phyloP scores from a whole-genome alignment of 2,888 invertebrate genomes.

The Rhamnusium bicolor region DNA sequence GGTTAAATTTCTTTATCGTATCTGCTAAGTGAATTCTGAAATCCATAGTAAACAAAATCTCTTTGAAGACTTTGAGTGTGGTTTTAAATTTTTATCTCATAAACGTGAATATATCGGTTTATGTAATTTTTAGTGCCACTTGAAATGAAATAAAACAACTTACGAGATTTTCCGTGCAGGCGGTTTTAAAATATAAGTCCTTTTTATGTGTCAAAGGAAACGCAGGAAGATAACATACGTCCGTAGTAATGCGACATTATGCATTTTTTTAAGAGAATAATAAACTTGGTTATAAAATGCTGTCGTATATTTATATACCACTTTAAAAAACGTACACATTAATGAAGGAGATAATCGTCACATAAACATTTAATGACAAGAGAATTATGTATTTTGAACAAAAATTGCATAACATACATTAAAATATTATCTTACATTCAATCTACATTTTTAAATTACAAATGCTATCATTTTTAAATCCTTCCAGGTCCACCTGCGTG shows the following conservation, averaged over 20 bases:
- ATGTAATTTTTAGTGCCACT: not conserved
- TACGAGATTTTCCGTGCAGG: not conserved
- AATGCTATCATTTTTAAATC: no score
- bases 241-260: not conserved
- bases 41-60: not conserved
- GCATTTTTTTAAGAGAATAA: not conserved
- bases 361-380: no score
- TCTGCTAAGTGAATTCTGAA: not conserved
- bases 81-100: not conserved
- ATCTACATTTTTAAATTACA: no score
- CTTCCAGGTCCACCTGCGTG: no score
- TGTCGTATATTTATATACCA: not conserved
- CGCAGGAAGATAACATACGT: not conserved
- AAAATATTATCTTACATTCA: no score
- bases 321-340: not conserved
- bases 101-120: not conserved
- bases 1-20: not conserved
- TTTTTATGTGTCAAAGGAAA: not conserved
- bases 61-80: not conserved
- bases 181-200: not conserved
- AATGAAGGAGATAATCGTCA: not conserved
- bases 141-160: not conserved
- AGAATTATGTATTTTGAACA: no score
- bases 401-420: no score
- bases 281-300: not conserved